Evolutionary conservation across 2,113 vertebrate genomes (phyloP).

Genomic region (Channa argus): DNA sequence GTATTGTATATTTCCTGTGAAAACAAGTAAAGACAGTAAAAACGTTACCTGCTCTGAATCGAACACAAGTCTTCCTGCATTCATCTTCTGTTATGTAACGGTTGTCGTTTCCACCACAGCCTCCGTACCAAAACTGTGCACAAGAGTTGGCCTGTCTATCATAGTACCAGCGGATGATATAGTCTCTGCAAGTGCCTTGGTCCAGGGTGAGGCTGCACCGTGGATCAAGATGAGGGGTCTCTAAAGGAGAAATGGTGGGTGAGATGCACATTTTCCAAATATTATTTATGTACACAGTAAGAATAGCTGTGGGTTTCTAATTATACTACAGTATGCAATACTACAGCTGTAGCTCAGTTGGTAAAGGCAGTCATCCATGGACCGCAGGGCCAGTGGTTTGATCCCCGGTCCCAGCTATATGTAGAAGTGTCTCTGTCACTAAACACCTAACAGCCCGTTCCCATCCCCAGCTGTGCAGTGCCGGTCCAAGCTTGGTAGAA

Average conservation of each 20-base stretch:
- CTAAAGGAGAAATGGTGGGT: slow-evolving; percentile 65
- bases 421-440: too few relatives aligned
- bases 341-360: too few relatives aligned
- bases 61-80: slow-evolving; percentile 85
- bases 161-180: slow-evolving; percentile 87
- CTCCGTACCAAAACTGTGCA: slow-evolving; percentile 91
- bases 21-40: neutral
- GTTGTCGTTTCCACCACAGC: slow-evolving; percentile 88
- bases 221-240: slow-evolving; percentile 46
- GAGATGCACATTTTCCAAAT: slow-evolving; percentile 4
- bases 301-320: too few relatives aligned
- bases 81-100: slow-evolving; percentile 86
- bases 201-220: slow-evolving; percentile 81
- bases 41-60: slow-evolving; percentile 72
- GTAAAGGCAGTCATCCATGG: too few relatives aligned
- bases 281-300: neutral
- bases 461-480: too few relatives aligned
- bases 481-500: too few relatives aligned
- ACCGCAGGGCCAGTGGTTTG: too few relatives aligned
- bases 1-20: neutral
- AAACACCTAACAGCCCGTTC: too few relatives aligned
- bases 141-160: slow-evolving; percentile 89
- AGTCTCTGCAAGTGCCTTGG: slow-evolving; percentile 86
- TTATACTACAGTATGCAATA: too few relatives aligned
- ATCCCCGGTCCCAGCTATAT: too few relatives aligned